Base-by-base conservation (phyloP, 2,797 vertebrate genomes). In the Chloroceryle inda region DNA sequence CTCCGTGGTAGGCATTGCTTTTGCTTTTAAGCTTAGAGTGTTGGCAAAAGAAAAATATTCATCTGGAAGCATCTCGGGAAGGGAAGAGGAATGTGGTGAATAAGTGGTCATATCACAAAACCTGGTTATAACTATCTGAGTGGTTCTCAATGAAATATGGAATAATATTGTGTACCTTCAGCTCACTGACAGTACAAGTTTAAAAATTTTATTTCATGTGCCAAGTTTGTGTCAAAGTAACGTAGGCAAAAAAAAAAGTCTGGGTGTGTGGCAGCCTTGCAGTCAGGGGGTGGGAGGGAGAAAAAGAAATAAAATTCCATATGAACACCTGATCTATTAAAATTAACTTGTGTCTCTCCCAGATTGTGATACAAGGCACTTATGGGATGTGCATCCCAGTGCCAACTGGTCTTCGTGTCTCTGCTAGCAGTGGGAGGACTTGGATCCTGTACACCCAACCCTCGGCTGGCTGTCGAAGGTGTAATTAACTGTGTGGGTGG, bases 401-500 rank as follows among this genome's bases (percentile, higher is more conserved):
- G 86, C 91, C 85, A 90, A 76, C 86, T 5, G 40, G 85, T 91
- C 95, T 96, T 97, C 45, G 31, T 96, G 97, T 96, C 89, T 96
- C 94, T 95, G 93, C 72, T 94, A 87, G 93, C 83, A 20, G n/a
- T 7, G 21, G 96, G 95, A 97, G 92, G 88, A 86, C 92, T 94
- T 85, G 92, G 95, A 95, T 96, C 81, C 89, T 97, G 94, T 96
- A 61, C 53, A 73, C 94, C 80, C 96, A 95, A 56, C 81, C 80
- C 87, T 92, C 33, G 1, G 11, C 61, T 82, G 89, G 22, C 76
- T 96, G 77, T n/a, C 0, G 2, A 58, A 88, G 93, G 86, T 71
- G 69, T 97, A 96, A 96, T 98, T 97, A 97, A 63, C 94, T 52
- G 95, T 1, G 97, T 85, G 76, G 97, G 94, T 89, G 93, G 96